Evolutionary conservation across 2,888 invertebrate species (phyloP), one percentile per base, ranked within the genome.

Genomic region (Apantesis nais): DNA sequence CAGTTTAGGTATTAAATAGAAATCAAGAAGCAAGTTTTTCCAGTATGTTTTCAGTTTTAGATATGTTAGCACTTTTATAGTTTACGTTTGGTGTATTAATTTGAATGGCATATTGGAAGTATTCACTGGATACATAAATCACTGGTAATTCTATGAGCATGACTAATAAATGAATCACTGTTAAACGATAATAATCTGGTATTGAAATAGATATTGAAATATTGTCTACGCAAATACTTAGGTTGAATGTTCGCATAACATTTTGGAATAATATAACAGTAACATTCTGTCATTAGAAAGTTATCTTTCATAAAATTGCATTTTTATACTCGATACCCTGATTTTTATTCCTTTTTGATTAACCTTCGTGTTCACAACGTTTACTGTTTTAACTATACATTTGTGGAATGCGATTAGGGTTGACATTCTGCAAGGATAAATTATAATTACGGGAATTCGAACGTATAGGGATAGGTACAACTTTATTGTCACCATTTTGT

Each of bases 41-140:
- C 81, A 72, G 71, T 74, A 37, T 71, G 72, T 71, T 74, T 73
- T 72, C 70, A 71, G 81, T 74, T 78, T 76, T 72, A 60, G 63
- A 66, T 11, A 48, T 25, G 72, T 68, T 65, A 29, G 73, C 22
- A 37, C 68, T 64, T 52, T 7, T 48, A 25, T 62, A 44, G 19
- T 48, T 71, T 66, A 64, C 11, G 67, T 70, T 71, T 74, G 70
- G 73, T 31, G 62, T 37, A 14, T 74, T 66, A 70, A 73, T 68
- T 29, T 66, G 68, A 72, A 73, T 74, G 58, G 55, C 61, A 48
- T 74, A 66, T 39, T 73, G 69, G 77, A 74, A 67, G 74, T 70
- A 68, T 72, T 66, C 62, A n/a, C 16, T 34, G 39, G 34, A 37
- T 65, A 25, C 14, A n/a, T 34, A 12, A 14, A 12, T 55, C 25